Evolutionary conservation across 2,113 vertebrate genomes (phyloP).

Genomic region (Chrysemys picta): DNA sequence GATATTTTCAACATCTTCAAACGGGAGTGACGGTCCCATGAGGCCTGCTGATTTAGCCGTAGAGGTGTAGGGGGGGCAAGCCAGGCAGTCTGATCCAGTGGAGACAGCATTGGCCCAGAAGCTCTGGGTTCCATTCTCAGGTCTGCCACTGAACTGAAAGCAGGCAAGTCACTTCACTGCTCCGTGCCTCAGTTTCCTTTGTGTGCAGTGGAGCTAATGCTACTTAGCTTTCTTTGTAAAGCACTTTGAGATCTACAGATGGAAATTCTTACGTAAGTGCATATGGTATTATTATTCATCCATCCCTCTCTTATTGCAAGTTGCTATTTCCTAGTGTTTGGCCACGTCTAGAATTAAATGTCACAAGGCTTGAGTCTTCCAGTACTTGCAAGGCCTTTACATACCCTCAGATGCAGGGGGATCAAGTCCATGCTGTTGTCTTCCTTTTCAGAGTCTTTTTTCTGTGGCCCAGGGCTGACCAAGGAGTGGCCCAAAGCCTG

Average conservation of each 20-base stretch:
- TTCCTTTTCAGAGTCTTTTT: neutral
- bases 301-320: neutral
- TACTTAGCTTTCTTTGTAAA: neutral
- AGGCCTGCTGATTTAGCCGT: neutral
- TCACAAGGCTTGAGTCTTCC: neutral
- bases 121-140: neutral
- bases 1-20: neutral
- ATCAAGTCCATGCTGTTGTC: neutral
- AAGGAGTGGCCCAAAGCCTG: neutral
- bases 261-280: neutral
- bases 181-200: neutral
- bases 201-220: neutral
- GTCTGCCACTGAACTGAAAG: neutral
- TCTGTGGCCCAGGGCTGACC: neutral
- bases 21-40: neutral
- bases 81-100: neutral
- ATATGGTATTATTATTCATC: neutral
- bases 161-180: neutral
- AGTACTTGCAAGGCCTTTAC: neutral
- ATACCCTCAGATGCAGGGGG: neutral
- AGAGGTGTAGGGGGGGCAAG: neutral
- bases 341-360: neutral
- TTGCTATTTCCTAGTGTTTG: neutral
- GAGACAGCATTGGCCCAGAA: neutral
- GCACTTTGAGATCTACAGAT: neutral